Percentiles rank a stretch among this genome's conserved stretches.
These are phyloP conservation scores for Macrosiphum euphorbiae DNA, from an alignment of 2,888 invertebrate species.

Conservation along the genomic window DNA sequence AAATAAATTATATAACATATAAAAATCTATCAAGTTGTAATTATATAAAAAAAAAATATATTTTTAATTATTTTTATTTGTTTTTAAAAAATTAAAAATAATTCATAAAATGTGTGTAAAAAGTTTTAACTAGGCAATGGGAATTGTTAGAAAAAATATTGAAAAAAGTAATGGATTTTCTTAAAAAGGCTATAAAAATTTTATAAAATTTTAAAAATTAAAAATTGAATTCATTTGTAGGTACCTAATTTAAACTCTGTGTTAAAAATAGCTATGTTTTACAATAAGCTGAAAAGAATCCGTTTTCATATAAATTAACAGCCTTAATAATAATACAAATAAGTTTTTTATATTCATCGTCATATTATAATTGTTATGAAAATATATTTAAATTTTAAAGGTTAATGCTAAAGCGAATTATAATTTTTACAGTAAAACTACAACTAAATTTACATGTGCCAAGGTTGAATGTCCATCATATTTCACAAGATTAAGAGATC, in stretches of 20 bases:
- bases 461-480: slow-evolving; percentile 54
- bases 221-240: neutral
- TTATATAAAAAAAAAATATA: too few species aligned
- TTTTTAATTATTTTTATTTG: too few species aligned
- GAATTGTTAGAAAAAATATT: too few species aligned
- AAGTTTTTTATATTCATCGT: neutral
- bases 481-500: neutral
- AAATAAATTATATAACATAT: too few species aligned
- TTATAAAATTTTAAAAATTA: neutral
- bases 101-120: too few species aligned
- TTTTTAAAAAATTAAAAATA: too few species aligned
- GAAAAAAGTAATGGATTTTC: too few species aligned
- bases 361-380: neutral
- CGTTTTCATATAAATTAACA: too few species aligned
- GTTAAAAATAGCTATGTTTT: neutral
- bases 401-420: neutral
- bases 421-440: slow-evolving; percentile 12
- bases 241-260: neutral
- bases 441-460: slow-evolving; percentile 50
- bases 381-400: neutral
- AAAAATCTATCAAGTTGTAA: too few species aligned
- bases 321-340: neutral
- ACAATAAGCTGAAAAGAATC: neutral
- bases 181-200: too few species aligned
- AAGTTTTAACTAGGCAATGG: too few species aligned